Conservation (phyloP, 2,888 invertebrate species). For the Caenorhabditis auriculariae region DNA sequence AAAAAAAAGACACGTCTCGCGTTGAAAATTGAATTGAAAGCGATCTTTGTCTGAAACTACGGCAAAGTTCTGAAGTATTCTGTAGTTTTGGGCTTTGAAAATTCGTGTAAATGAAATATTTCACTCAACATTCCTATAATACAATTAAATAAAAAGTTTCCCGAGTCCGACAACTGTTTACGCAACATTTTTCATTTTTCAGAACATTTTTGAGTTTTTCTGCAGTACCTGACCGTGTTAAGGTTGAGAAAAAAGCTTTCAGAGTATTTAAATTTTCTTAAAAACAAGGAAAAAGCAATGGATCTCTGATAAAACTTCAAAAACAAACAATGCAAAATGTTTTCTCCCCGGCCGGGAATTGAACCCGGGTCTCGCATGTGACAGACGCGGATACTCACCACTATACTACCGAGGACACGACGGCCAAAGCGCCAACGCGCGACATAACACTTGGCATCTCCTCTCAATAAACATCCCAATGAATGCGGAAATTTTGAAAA, state of each 20-base stretch:
- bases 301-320: neutral
- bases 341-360: constrained; percentile 40
- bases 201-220: neutral
- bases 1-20: too few relatives aligned
- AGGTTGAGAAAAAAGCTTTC: too few relatives aligned
- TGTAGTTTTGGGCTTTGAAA: too few relatives aligned
- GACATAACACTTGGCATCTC: too few relatives aligned
- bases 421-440: too few relatives aligned
- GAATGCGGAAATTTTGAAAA: too few relatives aligned
- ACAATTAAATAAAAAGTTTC: neutral
- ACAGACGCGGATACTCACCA: constrained; percentile 45
- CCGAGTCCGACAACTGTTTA: neutral
- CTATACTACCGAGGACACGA: constrained; percentile 41
- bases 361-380: constrained; percentile 45
- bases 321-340: neutral
- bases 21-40: too few relatives aligned
- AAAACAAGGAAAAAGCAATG: neutral
- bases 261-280: neutral
- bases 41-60: too few relatives aligned
- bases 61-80: too few relatives aligned
- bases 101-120: too few relatives aligned
- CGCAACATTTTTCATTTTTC: neutral
- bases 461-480: too few relatives aligned
- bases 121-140: too few relatives aligned
- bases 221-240: neutral